Base-by-base conservation (phyloP, 2,888 invertebrate species). In the Mechanitis messenoides region DNA sequence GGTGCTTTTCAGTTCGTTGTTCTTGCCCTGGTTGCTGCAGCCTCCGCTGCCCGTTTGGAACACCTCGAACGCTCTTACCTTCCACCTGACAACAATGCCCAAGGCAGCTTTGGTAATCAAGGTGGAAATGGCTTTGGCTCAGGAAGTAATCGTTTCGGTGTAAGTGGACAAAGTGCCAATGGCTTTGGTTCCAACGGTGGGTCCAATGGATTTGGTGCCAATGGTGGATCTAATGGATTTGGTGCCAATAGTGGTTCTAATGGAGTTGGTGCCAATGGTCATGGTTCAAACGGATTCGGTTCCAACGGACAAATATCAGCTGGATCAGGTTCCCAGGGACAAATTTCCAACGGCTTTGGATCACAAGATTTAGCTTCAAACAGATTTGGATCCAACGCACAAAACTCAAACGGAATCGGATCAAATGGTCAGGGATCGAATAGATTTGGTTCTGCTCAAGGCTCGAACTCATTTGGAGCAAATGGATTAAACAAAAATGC, bases 31-130 rank as follows among this genome's bases (percentile, higher is more conserved):
- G 71, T 90, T 63, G 79, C 86, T 58, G 80, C 83, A 54, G 76
- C 80, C 69, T 71, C 84, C 0, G 87, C 87, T 45, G 88, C 75
- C 45, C 87, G 89, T 12, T 69, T 90, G 55, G 89, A 90, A 64
- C 83, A 87, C 42, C 76, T 90, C 2, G 87, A 90, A 68, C 81
- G 86, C 53, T 73, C 78, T 33, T 87, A 89, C 76, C 84, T 89
- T 2, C 89, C 89, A 4, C 89, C 89, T 6, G 72, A 75, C 70
- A 75, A 71, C 64, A 67, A 60, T 33, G 46, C 63, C 33, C 65
- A 62, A 42, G 63, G 63, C 6, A 54, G 45, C 59, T 65, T 54
- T 6, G 59, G 59, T 45, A 62, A 60, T 45, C 63, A 60, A 11
- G 66, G 63, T 0, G 58, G 65, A 38, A 68, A 66, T 33, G 66